A percentile compares a stretch with the other conserved stretches of the same genome.
Conservation (phyloP, 2,888 invertebrate genomes). For the Sesia bembeciformis region DNA sequence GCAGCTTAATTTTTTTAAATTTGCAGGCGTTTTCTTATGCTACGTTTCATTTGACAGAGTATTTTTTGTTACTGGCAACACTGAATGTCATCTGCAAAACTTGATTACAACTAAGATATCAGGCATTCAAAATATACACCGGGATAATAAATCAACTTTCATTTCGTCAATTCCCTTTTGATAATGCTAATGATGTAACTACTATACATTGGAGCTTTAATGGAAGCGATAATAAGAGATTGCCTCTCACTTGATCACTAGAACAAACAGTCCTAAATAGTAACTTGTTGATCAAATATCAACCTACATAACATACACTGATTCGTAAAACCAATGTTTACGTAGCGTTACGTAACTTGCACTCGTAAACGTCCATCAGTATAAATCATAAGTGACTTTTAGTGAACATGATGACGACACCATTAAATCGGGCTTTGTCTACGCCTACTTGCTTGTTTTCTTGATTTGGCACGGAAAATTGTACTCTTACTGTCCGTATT, state of each 20-base stretch:
- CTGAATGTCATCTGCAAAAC: too few relatives aligned
- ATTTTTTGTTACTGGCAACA: too few relatives aligned
- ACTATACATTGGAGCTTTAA: not conserved
- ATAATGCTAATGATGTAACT: too few relatives aligned
- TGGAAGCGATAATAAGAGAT: not conserved
- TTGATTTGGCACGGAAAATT: not conserved
- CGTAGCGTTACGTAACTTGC: conserved; percentile 13
- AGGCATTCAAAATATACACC: too few relatives aligned
- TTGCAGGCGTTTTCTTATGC: too few relatives aligned
- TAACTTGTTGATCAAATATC: not conserved
- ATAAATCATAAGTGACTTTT: conserved; percentile 18
- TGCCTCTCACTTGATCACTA: not conserved
- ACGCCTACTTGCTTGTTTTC: not conserved
- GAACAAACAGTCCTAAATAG: not conserved
- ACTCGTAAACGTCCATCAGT: conserved; percentile 22
- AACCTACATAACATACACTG: not conserved
- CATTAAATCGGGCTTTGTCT: not conserved
- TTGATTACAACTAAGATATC: too few relatives aligned
- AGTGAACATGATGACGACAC: not conserved
- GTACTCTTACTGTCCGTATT: not conserved
- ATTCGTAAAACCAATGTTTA: not conserved
- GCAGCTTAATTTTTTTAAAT: too few relatives aligned
- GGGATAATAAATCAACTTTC: too few relatives aligned
- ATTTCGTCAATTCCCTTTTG: too few relatives aligned
- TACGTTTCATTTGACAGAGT: too few relatives aligned